These are phyloP conservation scores for Merodon equestris DNA, from an alignment of 2,888 invertebrate species.

Conservation along the genomic window DNA sequence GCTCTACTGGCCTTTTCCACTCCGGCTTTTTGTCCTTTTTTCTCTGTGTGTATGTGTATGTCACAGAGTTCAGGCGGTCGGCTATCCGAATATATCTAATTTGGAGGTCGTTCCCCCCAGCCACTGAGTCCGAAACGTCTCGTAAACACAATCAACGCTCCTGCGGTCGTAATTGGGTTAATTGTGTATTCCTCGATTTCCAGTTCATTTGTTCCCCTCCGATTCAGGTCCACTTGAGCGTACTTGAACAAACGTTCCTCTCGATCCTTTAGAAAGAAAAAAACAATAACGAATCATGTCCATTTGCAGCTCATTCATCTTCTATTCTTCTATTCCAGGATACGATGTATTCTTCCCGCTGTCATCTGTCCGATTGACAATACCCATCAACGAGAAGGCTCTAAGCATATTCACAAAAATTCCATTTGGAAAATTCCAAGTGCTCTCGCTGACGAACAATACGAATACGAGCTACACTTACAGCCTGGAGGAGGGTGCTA, in stretches of 20 bases:
- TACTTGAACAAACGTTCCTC: constrained; percentile 15
- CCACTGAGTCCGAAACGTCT: background rate
- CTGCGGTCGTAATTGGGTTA: constrained; percentile 48
- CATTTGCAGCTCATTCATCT: constrained; percentile 2
- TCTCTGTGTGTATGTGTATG: background rate
- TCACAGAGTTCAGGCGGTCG: constrained; percentile 27
- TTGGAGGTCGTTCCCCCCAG: constrained; percentile 34
- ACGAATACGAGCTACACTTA: constrained; percentile 74
- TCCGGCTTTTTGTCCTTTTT: background rate
- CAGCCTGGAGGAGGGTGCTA: constrained; percentile 73
- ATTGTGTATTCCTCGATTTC: constrained; percentile 36
- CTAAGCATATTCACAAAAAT: constrained; percentile 77
- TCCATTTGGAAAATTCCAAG: constrained; percentile 77
- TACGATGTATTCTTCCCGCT: constrained; percentile 77
- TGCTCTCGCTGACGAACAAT: constrained; percentile 73
- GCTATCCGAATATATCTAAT: constrained; percentile 23
- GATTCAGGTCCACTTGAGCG: constrained; percentile 30
- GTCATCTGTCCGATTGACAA: constrained; percentile 75
- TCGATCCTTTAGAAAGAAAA: background rate
- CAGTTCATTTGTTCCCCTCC: constrained; percentile 30
- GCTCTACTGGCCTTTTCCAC: constrained; percentile 20
- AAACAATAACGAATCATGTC: constrained; percentile 37
- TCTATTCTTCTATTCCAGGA: constrained; percentile 70
- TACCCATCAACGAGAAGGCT: constrained; percentile 76
- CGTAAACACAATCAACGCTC: constrained; percentile 17